A percentile compares a stretch with the other conserved stretches of the same genome.
Evolutionary conservation across 1,140 invertebrate species (phyloP).

Genomic region (Ruditapes philippinarum): DNA sequence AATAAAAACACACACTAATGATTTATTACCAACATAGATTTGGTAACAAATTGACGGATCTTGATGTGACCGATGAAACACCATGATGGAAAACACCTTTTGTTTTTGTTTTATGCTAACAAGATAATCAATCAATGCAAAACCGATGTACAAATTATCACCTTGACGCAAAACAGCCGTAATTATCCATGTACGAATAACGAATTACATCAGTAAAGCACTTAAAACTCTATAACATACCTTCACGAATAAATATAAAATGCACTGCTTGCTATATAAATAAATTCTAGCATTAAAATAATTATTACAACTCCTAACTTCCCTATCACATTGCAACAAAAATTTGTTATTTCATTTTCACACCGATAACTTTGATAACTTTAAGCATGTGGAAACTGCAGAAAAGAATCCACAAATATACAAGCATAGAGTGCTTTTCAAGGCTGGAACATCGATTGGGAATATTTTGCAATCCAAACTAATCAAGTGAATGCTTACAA

Average conservation of each 20-base stretch:
- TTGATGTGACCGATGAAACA: background rate
- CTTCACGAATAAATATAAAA: background rate
- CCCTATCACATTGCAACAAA: background rate
- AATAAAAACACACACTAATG: too few species aligned
- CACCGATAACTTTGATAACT: background rate
- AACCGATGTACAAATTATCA: background rate
- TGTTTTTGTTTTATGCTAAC: background rate
- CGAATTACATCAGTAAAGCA: too few species aligned
- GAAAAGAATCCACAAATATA: background rate
- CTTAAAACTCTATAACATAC: too few species aligned
- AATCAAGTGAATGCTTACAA: constrained; percentile 2
- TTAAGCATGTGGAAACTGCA: background rate
- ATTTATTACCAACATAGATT: too few species aligned
- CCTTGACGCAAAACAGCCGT: too few species aligned
- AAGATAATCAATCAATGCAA: constrained; percentile 12
- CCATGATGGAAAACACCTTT: background rate
- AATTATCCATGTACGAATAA: too few species aligned
- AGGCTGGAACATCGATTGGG: background rate
- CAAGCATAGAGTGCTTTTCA: background rate
- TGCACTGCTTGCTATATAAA: background rate
- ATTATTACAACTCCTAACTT: background rate
- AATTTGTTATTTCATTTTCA: background rate
- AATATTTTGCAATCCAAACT: constrained; percentile 1
- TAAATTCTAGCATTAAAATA: background rate
- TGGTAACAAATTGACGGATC: background rate